These are phyloP conservation scores for Abscondita cerata DNA, from an alignment of 2,888 invertebrate species.

Conservation along the genomic window DNA sequence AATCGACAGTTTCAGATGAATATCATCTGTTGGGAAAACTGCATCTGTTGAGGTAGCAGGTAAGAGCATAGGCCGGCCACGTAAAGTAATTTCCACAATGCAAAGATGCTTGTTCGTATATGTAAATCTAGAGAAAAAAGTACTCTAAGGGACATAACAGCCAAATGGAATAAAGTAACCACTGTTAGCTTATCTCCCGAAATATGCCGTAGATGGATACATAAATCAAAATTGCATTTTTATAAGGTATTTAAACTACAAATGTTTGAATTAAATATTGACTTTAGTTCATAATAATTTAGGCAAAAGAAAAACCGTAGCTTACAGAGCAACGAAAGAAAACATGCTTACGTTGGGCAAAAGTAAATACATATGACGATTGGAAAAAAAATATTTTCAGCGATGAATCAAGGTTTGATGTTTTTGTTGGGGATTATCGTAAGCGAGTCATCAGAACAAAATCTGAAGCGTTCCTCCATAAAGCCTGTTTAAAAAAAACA, in stretches of 20 bases:
- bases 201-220: neutral
- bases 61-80: no score
- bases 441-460: constrained; percentile 7
- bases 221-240: neutral
- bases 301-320: neutral
- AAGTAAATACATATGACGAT: neutral
- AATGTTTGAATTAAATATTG: neutral
- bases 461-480: neutral
- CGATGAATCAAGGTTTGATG: constrained; percentile 15
- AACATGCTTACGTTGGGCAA: neutral
- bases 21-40: no score
- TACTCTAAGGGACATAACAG: neutral
- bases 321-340: neutral
- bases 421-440: constrained; percentile 12
- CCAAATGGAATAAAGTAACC: neutral
- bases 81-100: no score
- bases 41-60: no score
- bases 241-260: neutral
- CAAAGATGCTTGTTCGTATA: no score
- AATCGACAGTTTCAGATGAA: no score
- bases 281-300: neutral
- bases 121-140: no score
- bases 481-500: constrained; percentile 9
- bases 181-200: neutral
- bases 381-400: constrained; percentile 12